Percentiles rank a stretch among this genome's conserved stretches.
phyloP scores from a whole-genome alignment of 2,797 vertebrate genomes.

The Channa striata region DNA sequence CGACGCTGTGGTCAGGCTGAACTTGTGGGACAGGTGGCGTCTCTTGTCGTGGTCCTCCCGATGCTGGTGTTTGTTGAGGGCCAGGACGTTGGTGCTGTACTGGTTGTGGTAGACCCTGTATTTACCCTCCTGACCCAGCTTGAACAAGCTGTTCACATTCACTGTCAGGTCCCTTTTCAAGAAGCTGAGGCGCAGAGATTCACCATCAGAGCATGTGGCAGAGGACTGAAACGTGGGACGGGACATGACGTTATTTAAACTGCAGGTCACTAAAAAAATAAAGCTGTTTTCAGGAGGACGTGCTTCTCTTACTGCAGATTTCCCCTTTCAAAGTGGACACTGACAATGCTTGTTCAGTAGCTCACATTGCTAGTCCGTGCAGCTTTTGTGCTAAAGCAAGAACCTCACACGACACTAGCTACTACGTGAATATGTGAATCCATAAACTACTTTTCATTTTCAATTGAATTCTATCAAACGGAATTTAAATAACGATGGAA shows the following conservation, averaged over 20 bases:
- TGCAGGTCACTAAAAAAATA: no score
- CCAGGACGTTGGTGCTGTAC: conserved; percentile 95
- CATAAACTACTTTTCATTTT: no score
- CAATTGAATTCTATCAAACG: neutral
- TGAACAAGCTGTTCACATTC: conserved; percentile 90
- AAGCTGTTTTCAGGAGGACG: no score
- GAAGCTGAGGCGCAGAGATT: conserved; percentile 83
- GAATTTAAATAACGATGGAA: neutral
- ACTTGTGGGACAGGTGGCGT: conserved; percentile 97
- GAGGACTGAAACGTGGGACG: conserved; percentile 82
- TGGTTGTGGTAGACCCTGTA: conserved; percentile 98
- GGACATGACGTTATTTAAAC: no score
- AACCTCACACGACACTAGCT: no score
- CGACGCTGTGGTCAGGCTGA: conserved; percentile 93
- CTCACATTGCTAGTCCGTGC: no score
- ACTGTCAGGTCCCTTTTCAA: conserved; percentile 88
- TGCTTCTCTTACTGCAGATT: neutral
- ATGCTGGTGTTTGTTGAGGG: conserved; percentile 98
- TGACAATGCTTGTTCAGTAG: neutral
- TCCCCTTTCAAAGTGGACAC: neutral
- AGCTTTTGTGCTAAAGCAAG: no score
- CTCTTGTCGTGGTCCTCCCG: conserved; percentile 98
- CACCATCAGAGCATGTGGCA: conserved; percentile 85
- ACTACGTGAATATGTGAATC: no score
- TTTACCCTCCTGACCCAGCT: conserved; percentile 96